Percentiles rank a stretch among this genome's conserved stretches.
Evolutionary conservation across 2,797 vertebrate species (phyloP).

Genomic region (Calcarius lapponicus): DNA sequence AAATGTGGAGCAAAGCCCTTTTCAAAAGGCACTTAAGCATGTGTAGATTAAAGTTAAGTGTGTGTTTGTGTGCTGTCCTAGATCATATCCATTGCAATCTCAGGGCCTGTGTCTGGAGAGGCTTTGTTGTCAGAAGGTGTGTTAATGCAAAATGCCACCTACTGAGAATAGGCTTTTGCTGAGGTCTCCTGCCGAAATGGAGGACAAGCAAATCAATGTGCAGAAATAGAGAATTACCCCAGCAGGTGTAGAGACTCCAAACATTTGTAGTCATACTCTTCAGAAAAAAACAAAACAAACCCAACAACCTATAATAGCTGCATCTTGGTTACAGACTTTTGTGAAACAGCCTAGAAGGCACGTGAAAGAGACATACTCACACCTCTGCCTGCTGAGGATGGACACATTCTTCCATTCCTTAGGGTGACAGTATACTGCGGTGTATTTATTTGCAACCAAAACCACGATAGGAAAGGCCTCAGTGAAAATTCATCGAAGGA

Average conservation of each 20-base stretch:
- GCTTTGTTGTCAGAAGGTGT: background rate
- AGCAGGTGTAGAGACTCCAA: background rate
- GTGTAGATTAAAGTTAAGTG: conserved; percentile 39
- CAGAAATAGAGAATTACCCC: background rate
- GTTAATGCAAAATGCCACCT: conserved; percentile 12
- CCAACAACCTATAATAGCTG: background rate
- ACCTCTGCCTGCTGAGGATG: background rate
- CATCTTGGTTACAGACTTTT: background rate
- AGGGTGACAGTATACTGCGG: background rate
- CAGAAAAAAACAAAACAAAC: background rate
- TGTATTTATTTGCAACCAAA: background rate
- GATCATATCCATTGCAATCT: background rate
- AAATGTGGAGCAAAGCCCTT: background rate
- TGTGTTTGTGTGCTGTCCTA: conserved; percentile 3
- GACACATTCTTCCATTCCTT: background rate
- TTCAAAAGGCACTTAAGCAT: conserved; percentile 19
- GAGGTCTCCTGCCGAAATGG: background rate
- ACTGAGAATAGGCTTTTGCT: background rate
- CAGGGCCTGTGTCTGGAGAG: background rate
- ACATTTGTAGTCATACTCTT: background rate
- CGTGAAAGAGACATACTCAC: background rate
- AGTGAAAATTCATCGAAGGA: background rate
- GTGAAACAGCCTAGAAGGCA: background rate
- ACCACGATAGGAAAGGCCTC: background rate
- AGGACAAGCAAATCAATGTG: background rate